These are phyloP conservation scores for Cancer borealis DNA, from an alignment of 2,888 invertebrate genomes.

Conservation along the genomic window DNA sequence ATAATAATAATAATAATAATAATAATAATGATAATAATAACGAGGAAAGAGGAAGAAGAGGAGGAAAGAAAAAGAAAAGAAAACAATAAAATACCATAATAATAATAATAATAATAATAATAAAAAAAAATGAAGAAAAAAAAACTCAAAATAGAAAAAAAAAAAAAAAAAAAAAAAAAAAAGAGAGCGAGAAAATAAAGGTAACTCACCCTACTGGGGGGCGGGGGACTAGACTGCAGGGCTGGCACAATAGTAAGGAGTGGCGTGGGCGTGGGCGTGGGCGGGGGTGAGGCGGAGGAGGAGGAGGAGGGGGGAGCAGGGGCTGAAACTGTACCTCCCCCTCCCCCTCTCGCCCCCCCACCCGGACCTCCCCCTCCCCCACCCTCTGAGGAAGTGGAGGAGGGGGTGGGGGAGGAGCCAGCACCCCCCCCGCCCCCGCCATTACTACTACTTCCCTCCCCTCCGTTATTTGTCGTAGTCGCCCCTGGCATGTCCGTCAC, in stretches of 20 bases:
- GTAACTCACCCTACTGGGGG: slow-evolving; percentile 30
- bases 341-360: neutral
- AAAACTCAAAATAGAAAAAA: neutral
- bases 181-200: neutral
- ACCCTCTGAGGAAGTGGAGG: slow-evolving; percentile 34
- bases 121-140: neutral
- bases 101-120: neutral
- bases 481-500: slow-evolving; percentile 58
- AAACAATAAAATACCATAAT: neutral
- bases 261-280: slow-evolving; percentile 57
- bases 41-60: neutral
- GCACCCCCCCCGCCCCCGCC: neutral
- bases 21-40: neutral
- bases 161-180: neutral
- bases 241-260: slow-evolving; percentile 61
- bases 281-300: slow-evolving; percentile 49
- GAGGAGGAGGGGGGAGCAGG: slow-evolving; percentile 49
- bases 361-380: neutral
- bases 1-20: neutral
- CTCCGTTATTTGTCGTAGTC: neutral
- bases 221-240: slow-evolving; percentile 48
- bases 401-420: neutral
- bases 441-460: neutral
- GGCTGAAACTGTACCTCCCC: neutral
- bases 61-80: neutral